phyloP scores from a whole-genome alignment of 2,888 invertebrate genomes.

The Caenorhabditis plicata region DNA sequence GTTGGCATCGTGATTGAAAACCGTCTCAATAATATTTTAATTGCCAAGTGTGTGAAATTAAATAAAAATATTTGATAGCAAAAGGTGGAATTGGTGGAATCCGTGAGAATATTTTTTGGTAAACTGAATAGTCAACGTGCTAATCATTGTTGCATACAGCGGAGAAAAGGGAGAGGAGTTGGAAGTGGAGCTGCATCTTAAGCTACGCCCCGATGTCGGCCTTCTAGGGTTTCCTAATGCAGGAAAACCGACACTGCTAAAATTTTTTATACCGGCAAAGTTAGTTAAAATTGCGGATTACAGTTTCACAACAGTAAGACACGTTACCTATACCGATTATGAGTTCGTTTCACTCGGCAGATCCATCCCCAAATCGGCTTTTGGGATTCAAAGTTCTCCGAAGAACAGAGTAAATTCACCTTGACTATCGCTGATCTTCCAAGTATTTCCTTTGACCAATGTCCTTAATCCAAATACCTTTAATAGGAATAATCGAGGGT shows the following conservation, averaged over 20 bases:
- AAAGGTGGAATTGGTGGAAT: conserved; percentile 55
- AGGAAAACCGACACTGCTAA: conserved; percentile 61
- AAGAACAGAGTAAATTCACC: conserved; percentile 42
- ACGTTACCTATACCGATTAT: no score
- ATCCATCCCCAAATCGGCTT: conserved; percentile 41
- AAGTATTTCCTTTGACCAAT: no score
- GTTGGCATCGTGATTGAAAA: conserved; percentile 59
- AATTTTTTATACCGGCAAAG: conserved; percentile 56
- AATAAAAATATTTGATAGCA: conserved; percentile 48
- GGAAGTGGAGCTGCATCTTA: conserved; percentile 51
- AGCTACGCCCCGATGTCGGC: conserved; percentile 59
- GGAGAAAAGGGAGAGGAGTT: conserved; percentile 45
- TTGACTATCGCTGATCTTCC: conserved; percentile 57
- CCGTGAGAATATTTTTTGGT: conserved; percentile 44
- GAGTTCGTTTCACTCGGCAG: no score
- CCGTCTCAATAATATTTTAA: conserved; percentile 32
- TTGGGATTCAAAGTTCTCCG: conserved; percentile 6
- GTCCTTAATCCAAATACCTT: no score
- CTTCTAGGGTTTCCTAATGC: conserved; percentile 63
- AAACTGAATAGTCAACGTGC: background rate
- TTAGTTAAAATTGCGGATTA: conserved; percentile 60
- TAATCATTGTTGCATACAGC: conserved; percentile 16
- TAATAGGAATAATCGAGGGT: conserved; percentile 62
- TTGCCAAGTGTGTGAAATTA: conserved; percentile 48
- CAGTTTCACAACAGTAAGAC: conserved; percentile 57